Conservation (phyloP, 2,113 vertebrate species). For the Rhinolophus ferrumequinum region DNA sequence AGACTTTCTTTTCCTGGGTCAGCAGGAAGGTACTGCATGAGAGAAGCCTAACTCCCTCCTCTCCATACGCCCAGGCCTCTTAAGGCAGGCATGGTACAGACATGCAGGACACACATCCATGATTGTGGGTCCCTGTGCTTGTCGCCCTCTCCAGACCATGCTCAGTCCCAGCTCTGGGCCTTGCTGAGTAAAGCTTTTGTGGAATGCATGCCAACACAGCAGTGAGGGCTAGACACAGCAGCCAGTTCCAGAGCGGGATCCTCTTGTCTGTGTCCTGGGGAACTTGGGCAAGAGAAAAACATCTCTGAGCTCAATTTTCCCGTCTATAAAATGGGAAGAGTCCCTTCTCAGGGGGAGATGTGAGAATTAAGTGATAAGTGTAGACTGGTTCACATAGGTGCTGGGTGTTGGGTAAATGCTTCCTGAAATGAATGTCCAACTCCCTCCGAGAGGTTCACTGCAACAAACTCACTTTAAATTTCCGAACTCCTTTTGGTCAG, state of each 20-base stretch:
- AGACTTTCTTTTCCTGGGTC: background rate
- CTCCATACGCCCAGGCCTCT: background rate
- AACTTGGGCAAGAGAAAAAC: background rate
- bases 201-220: background rate
- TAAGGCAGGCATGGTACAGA: background rate
- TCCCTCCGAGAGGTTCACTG: background rate
- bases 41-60: background rate
- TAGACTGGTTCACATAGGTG: background rate
- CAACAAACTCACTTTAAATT: background rate
- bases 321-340: background rate
- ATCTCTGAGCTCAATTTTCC: background rate
- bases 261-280: background rate
- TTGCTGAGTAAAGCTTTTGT: background rate
- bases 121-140: background rate
- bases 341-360: background rate
- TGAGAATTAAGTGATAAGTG: background rate
- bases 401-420: background rate
- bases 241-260: background rate
- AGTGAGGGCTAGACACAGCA: background rate
- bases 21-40: background rate
- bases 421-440: background rate
- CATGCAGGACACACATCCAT: accelerated
- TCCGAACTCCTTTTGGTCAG: background rate
- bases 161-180: background rate
- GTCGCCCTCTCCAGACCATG: background rate